phyloP scores from a whole-genome alignment of 2,797 vertebrate genomes.

The Brachyalestes nurse region DNA sequence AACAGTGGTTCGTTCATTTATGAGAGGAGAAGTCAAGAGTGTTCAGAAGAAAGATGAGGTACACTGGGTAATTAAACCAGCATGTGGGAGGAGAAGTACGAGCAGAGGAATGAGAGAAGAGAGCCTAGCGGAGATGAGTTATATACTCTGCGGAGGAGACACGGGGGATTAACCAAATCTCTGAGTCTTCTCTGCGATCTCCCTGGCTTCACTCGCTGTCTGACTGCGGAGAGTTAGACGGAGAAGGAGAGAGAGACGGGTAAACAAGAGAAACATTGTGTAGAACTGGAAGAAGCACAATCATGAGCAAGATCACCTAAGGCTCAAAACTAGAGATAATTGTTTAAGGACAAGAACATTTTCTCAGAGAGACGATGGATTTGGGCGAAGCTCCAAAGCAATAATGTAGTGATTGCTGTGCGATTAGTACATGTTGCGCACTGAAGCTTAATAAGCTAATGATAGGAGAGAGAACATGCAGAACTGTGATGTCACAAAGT shows the following conservation, averaged over 20 bases:
- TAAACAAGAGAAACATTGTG: constrained; percentile 51
- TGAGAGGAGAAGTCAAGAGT: neutral
- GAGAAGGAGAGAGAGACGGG: neutral
- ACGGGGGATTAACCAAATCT: constrained; percentile 41
- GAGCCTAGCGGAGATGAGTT: constrained; percentile 26
- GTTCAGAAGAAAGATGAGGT: constrained; percentile 7
- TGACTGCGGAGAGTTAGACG: constrained; percentile 22
- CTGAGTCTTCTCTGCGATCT: constrained; percentile 30
- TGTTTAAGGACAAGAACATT: neutral
- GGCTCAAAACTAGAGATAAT: neutral
- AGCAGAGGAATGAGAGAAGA: constrained; percentile 26
- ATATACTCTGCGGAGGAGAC: constrained; percentile 11
- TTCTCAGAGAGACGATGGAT: neutral
- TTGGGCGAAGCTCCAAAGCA: neutral
- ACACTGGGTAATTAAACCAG: constrained; percentile 41
- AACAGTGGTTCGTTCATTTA: constrained; percentile 2
- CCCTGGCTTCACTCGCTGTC: constrained; percentile 26
- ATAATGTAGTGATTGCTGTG: constrained; percentile 19
- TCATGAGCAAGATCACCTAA: constrained; percentile 1
- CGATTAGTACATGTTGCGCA: constrained; percentile 12
- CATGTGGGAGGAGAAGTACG: constrained; percentile 12
- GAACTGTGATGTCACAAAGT: constrained; percentile 35
- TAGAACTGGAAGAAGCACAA: constrained; percentile 16
- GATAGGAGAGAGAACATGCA: constrained; percentile 32
- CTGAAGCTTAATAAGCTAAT: constrained; percentile 28